Conservation (phyloP, 1,140 invertebrate species). For the Drosophila athabasca region DNA sequence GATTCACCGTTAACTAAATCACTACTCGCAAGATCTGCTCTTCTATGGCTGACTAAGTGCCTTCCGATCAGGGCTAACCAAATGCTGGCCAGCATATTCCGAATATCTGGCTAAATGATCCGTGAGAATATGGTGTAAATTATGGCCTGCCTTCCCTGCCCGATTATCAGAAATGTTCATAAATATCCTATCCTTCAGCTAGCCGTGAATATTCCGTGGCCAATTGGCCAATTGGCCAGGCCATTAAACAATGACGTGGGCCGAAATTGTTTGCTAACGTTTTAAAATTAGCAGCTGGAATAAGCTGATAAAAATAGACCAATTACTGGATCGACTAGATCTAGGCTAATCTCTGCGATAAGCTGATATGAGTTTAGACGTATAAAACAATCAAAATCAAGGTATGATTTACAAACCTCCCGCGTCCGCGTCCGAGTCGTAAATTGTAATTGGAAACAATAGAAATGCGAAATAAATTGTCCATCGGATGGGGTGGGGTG, state of each 20-base stretch:
- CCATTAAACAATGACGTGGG: conserved; percentile 60
- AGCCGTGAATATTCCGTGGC: conserved; percentile 23
- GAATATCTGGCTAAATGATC: conserved; percentile 32
- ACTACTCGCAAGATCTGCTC: too few species aligned
- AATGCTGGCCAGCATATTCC: not conserved
- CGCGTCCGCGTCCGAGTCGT: not conserved
- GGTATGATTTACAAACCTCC: conserved; percentile 2
- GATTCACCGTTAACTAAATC: too few species aligned
- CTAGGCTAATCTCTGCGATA: conserved; percentile 34
- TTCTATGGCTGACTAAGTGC: too few species aligned
- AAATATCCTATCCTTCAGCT: conserved; percentile 39
- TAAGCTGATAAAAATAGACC: conserved; percentile 60
- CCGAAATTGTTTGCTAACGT: conserved; percentile 51
- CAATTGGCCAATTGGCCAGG: not conserved
- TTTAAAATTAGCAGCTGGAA: conserved; percentile 63
- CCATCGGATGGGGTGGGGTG: conserved; percentile 5
- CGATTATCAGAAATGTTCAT: conserved; percentile 31
- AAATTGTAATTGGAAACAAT: conserved; percentile 36
- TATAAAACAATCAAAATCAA: conserved; percentile 12
- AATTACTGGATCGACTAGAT: conserved; percentile 35
- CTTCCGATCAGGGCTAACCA: too few species aligned
- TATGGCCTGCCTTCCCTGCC: not conserved
- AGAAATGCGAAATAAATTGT: conserved; percentile 21
- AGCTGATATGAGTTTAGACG: conserved; percentile 10
- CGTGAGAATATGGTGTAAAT: conserved; percentile 16